Base-by-base conservation (phyloP, 2,888 invertebrate genomes). In the Scaptomyza flava region DNA sequence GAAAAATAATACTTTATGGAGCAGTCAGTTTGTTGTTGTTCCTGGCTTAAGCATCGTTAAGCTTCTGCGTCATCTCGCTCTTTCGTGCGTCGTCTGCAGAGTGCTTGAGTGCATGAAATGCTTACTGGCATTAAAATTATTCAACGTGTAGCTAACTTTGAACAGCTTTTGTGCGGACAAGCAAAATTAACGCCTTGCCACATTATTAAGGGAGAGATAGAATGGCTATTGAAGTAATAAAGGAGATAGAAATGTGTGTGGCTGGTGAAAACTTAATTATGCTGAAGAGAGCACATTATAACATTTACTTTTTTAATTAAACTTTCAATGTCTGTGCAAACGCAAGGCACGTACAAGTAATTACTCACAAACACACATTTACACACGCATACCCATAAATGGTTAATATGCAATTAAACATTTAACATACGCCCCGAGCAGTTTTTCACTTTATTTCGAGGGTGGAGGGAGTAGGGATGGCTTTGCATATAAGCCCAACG, bases 271-370 rank as follows among this genome's bases (percentile, higher is more conserved):
- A 76, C 73, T 72, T 81, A 71, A 81, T 76, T 69, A 73, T 69
- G 59, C 64, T 63, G 45, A 31, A 53, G 50, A 50, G 56, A 36
- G 57, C 54, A 68, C 65, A 73, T 82, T 73, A 69, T 59, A 68
- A 56, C 63, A 74, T 73, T 74, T 79, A 77, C 69, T 68, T 67
- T 85, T 73, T 63, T 77, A 85, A 85, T 88, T 82, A 72, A 76
- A 74, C 58, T 72, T 69, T 50, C 43, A 70, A 57, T 59, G 77
- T 14, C 48, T 52, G 45, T 52, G 45, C 67, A 68, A 65, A 66
- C 62, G 68, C 30, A 66, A 52, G 60, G 38, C 34, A 51, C 30
- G 45, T 57, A 38, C 50, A 23, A 14, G 41, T 30, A 14, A 52
- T 45, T 9, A 36, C 38, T 17, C 23, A 33, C 30, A 36, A 33